Evolutionary conservation across 2,797 vertebrate species (phyloP), one percentile per base, ranked within the genome.

Genomic region (Pangasius krempfi): DNA sequence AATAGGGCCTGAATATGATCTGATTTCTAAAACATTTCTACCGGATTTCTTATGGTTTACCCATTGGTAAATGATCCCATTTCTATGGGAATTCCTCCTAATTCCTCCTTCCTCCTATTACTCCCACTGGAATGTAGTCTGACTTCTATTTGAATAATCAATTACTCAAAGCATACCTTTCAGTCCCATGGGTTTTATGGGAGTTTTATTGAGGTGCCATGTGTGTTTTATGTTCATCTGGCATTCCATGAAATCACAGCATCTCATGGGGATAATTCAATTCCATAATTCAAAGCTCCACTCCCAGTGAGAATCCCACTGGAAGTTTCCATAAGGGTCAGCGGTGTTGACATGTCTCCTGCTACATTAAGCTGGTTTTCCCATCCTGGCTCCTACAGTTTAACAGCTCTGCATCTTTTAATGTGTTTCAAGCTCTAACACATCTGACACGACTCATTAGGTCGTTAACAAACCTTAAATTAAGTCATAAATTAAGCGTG

Each of bases 361-460:
- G 33, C 22, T 12, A 82, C 56, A 25, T 60, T 60, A 37, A 81
- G 20, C 33, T 5, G 79, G 5, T 62, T 62, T 62, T 81, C 33
- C 79, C 6, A 37, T 40, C 80, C 5, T 10, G 14, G 37, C 37
- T 44, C 22, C 5, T 27, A 22, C 54, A 40, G 18, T 81, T 60
- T 40, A 58, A 82, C 58, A 16, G 13, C 80, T 44, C 37, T 60
- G 56, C 37, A 44, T 5, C 12, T 82, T 44, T 62, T 82, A 44
- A 56, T 62, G 37, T 6, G 12, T 60, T 33, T 56, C 50, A 56
- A 33, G 76, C 80, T 62, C 56, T 40, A 25, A 58, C 18, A 56
- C 76, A 25, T 8, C 76, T 79, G 76, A 56, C 76, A 44, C 22
- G 27, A 62, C 56, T 62, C 80, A 62, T 82, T 82, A 62, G 22